A percentile compares a stretch with the other conserved stretches of the same genome.
phyloP scores from a whole-genome alignment of 2,888 invertebrate genomes.

The Aphodius sticticus region DNA sequence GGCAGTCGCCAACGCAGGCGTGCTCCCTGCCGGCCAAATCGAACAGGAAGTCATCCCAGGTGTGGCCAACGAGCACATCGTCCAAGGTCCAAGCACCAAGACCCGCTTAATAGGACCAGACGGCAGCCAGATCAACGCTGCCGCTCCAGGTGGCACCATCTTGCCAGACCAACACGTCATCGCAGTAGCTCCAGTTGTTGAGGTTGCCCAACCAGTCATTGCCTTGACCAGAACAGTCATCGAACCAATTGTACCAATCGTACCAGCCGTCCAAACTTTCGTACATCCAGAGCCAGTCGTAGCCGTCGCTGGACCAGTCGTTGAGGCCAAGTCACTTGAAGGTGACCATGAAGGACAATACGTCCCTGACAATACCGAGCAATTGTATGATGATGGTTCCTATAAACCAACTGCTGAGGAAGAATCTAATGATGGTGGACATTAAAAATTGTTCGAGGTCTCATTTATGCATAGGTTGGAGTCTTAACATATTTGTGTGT shows the following conservation, averaged over 20 bases:
- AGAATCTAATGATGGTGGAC: constrained; percentile 28
- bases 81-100: constrained; percentile 42
- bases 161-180: constrained; percentile 27
- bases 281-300: constrained; percentile 34
- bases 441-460: neutral
- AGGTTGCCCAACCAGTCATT: constrained; percentile 22
- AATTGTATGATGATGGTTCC: constrained; percentile 52
- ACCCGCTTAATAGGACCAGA: constrained; percentile 38
- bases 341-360: constrained; percentile 45
- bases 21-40: constrained; percentile 35
- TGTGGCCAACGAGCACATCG: constrained; percentile 32
- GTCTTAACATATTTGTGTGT: constrained; percentile 18
- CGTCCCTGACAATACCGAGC: constrained; percentile 47
- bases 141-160: constrained; percentile 39
- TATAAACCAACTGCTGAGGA: constrained; percentile 44
- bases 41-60: constrained; percentile 35
- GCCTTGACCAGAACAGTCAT: constrained; percentile 17
- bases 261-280: constrained; percentile 20
- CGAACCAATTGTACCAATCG: constrained; percentile 27
- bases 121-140: constrained; percentile 39
- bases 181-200: constrained; percentile 27
- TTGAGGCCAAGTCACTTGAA: constrained; percentile 27
- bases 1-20: constrained; percentile 37
- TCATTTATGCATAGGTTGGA: neutral
- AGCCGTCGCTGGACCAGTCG: constrained; percentile 43